Conservation (phyloP, 2,797 vertebrate genomes). For the Cyclopterus lumpus region DNA sequence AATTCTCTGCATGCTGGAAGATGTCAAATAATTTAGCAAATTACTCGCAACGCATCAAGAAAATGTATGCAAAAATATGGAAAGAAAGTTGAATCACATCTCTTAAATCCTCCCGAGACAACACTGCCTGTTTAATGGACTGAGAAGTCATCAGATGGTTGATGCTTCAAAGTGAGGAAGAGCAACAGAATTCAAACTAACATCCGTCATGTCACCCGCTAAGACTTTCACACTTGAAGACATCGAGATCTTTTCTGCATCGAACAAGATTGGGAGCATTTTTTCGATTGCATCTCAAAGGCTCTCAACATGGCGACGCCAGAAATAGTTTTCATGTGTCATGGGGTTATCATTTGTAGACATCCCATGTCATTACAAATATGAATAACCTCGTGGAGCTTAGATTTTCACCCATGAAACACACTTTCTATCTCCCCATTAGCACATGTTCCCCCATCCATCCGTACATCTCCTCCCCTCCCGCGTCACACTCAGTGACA, state of each 20-base stretch:
- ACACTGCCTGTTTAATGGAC: neutral
- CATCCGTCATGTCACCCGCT: neutral
- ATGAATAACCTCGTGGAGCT: slow-evolving; percentile 4
- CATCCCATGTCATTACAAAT: slow-evolving; percentile 14
- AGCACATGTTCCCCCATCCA: slow-evolving; percentile 4
- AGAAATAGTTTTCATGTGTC: neutral
- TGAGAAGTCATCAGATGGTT: neutral
- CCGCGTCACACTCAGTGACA: slow-evolving; percentile 5
- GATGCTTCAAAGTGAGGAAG: neutral
- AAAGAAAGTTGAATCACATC: neutral
- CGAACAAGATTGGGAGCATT: neutral
- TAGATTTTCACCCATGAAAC: slow-evolving; percentile 9
- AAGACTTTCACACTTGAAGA: neutral
- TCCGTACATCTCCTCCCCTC: slow-evolving; percentile 12
- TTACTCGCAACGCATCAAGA: neutral
- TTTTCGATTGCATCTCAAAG: too few species aligned
- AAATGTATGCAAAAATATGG: neutral
- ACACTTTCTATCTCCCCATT: neutral
- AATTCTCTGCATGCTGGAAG: neutral
- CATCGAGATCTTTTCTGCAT: neutral
- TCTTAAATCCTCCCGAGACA: neutral
- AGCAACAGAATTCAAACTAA: neutral
- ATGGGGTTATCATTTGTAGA: neutral
- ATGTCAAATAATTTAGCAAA: neutral
- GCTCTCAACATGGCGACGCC: neutral